Percentiles rank a stretch among this genome's conserved stretches.
Evolutionary conservation across 2,113 vertebrate species (phyloP).

Genomic region (Oreochromis tanganicae): DNA sequence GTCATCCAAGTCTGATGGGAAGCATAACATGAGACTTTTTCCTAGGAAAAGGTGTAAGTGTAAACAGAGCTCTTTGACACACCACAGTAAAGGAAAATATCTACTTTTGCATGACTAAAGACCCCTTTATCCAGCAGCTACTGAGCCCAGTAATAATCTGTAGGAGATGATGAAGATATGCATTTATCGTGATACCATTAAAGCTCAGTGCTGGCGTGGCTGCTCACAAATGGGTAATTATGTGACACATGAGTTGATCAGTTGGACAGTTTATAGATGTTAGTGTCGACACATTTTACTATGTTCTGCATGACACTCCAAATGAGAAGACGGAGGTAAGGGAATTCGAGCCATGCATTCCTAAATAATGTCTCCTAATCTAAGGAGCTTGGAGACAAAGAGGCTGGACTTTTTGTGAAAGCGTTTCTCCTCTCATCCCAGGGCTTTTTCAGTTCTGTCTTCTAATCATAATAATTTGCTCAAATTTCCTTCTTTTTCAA

Average conservation of each 20-base stretch:
- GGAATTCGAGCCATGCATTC: background rate
- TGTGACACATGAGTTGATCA: background rate
- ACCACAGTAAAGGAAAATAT: background rate
- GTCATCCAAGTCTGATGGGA: background rate
- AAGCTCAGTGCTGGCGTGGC: background rate
- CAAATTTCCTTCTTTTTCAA: background rate
- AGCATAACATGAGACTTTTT: background rate
- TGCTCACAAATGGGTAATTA: background rate
- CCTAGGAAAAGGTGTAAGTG: background rate
- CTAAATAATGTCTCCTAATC: background rate
- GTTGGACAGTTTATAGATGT: background rate
- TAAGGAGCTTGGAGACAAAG: background rate
- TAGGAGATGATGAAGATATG: background rate
- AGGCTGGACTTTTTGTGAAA: background rate
- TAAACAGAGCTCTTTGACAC: background rate
- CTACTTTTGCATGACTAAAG: background rate
- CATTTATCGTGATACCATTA: background rate
- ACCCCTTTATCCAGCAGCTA: background rate
- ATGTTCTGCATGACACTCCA: background rate
- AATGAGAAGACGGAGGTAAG: background rate
- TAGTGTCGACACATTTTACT: background rate
- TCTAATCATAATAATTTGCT: background rate
- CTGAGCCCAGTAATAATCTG: background rate
- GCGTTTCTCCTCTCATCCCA: background rate
- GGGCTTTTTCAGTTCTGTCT: background rate